These are phyloP conservation scores for Rhinolophus sinicus DNA, from an alignment of 2,113 vertebrate genomes.

Conservation along the genomic window DNA sequence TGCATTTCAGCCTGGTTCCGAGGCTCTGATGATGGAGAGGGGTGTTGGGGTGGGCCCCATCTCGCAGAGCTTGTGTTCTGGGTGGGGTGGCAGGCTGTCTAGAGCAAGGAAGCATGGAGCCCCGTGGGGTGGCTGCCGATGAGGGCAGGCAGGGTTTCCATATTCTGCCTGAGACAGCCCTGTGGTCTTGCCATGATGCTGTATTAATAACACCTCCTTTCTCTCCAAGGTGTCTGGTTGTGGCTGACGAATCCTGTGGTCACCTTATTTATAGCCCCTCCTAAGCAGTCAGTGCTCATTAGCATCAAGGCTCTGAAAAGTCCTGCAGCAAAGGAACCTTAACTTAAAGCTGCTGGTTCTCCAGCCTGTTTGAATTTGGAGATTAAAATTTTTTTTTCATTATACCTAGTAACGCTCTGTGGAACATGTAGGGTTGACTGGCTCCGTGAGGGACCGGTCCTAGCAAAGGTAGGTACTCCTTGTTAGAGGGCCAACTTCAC, in stretches of 20 bases:
- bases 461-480: fast-evolving
- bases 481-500: fast-evolving
- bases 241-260: neutral
- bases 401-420: neutral
- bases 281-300: neutral
- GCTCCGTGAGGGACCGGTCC: neutral
- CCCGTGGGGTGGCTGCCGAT: fast-evolving
- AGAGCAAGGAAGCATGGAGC: neutral
- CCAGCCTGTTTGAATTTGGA: neutral
- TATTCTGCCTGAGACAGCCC: neutral
- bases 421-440: neutral
- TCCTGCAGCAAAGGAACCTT: neutral
- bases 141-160: too few relatives aligned
- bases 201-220: neutral
- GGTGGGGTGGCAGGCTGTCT: neutral
- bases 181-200: neutral
- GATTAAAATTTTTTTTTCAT: neutral
- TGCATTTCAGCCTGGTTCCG: neutral
- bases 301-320: neutral
- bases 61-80: neutral
- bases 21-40: neutral
- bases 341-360: neutral
- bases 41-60: fast-evolving
- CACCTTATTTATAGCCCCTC: neutral
- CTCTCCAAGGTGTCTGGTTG: neutral